Evolutionary conservation across 2,888 invertebrate species (phyloP), one percentile per base, ranked within the genome.

Genomic region (Xestia xanthographa): DNA sequence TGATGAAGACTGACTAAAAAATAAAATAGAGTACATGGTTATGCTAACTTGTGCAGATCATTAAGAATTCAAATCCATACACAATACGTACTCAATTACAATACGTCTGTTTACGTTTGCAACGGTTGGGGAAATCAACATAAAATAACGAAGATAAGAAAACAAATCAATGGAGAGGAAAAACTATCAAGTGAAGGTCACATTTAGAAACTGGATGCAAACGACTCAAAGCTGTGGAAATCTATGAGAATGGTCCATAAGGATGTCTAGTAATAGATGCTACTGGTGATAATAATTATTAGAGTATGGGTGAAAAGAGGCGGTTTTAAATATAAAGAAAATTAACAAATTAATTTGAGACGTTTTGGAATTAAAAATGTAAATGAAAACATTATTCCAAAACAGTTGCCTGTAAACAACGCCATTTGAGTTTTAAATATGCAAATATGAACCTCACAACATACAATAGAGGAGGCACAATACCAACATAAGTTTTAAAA

Each of bases 101-200:
- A 43, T 75, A 38, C 34, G 17, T 22, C 22, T 66, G 17, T 45
- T 38, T 48, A 22, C 26, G 12, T 56, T 56, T 8, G 20, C 45
- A 48, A 38, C 45, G 11, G 17, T 63, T 17, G 17, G 6, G 62
- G 11, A 53, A 71, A 70, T 45, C 17, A 38, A 70, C 9, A 53
- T 38, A 45, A 63, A 20, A 53, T 5, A 11, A n/a, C 11, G 17
- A 53, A 70, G 6, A 62, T 70, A 53, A 34, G 5, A n/a, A 62
- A 71, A 79, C 41, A 48, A 77, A 77, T 12, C 14, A 50, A 50
- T 60, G 12, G 50, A 22, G 14, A 45, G 20, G 9, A 43, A 29
- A 50, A 77, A 34, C n/a, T 26, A 79, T 5, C n/a, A 8, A 17
- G 22, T 38, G 43, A 77, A 78, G 69, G 79, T 50, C 26, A 12